phyloP scores from a whole-genome alignment of 1,140 invertebrate species.

The Macrocentrus cingulum region DNA sequence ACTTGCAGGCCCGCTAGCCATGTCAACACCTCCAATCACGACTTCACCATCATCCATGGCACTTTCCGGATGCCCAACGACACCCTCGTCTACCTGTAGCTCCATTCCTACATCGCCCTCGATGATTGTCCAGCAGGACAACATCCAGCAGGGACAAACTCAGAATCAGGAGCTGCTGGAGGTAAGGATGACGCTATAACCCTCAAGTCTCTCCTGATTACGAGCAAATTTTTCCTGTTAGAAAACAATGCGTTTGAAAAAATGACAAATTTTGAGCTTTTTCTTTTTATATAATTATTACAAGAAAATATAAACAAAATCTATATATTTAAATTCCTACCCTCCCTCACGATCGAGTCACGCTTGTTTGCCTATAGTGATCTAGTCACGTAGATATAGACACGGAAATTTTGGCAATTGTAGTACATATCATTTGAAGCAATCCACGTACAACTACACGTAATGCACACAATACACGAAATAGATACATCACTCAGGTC shows the following conservation, averaged over 20 bases:
- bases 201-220: constrained; percentile 14
- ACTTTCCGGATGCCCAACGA: constrained; percentile 12
- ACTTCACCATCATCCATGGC: constrained; percentile 28
- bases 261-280: background rate
- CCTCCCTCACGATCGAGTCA: too few species aligned
- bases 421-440: too few species aligned
- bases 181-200: constrained; percentile 51
- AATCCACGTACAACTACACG: background rate
- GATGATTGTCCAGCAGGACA: constrained; percentile 35
- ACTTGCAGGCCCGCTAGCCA: constrained; percentile 15
- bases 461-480: constrained; percentile 15
- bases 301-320: too few species aligned
- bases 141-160: constrained; percentile 49
- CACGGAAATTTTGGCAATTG: too few species aligned
- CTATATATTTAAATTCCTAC: too few species aligned
- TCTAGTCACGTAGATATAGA: too few species aligned
- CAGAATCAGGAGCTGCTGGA: constrained; percentile 57
- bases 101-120: constrained; percentile 22
- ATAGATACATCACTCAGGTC: background rate
- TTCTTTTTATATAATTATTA: too few species aligned
- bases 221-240: constrained; percentile 4
- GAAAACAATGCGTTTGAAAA: background rate
- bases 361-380: too few species aligned
- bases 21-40: constrained; percentile 30
- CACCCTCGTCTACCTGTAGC: constrained; percentile 18